Conservation (phyloP, 2,113 vertebrate genomes). For the Mixornis gularis region DNA sequence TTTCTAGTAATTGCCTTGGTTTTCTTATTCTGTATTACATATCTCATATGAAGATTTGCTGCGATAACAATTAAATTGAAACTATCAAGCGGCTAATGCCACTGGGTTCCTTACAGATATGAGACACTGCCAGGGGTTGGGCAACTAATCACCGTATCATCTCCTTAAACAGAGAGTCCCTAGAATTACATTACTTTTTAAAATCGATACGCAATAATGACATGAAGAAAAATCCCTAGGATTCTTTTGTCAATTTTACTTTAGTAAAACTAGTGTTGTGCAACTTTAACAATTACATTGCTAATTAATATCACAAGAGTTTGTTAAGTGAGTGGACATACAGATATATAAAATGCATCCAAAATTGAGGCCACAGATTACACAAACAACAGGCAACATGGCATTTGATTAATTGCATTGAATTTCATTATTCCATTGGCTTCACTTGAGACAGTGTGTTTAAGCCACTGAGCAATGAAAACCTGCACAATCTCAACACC, state of each 20-base stretch:
- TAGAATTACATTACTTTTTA: neutral
- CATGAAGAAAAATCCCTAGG: neutral
- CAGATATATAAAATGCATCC: neutral
- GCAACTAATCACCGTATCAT: neutral
- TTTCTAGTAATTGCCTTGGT: neutral
- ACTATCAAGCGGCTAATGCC: neutral
- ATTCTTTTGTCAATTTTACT: neutral
- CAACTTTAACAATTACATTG: neutral
- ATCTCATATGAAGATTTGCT: neutral
- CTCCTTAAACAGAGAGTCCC: neutral
- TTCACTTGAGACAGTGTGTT: neutral
- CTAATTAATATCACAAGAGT: neutral
- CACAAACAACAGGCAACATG: neutral
- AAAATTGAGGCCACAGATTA: neutral
- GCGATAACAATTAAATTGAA: neutral
- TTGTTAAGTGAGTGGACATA: neutral
- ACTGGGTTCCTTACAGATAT: neutral
- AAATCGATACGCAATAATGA: neutral
- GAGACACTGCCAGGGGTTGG: neutral
- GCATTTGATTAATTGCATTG: neutral
- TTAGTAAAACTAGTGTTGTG: fast-evolving
- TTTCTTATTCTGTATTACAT: neutral
- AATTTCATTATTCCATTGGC: neutral
- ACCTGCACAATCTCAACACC: neutral
- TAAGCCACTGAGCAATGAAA: neutral